Percentiles rank a stretch among this genome's conserved stretches.
Evolutionary conservation across 2,113 vertebrate genomes (phyloP).

Genomic region (Elachura formosa): DNA sequence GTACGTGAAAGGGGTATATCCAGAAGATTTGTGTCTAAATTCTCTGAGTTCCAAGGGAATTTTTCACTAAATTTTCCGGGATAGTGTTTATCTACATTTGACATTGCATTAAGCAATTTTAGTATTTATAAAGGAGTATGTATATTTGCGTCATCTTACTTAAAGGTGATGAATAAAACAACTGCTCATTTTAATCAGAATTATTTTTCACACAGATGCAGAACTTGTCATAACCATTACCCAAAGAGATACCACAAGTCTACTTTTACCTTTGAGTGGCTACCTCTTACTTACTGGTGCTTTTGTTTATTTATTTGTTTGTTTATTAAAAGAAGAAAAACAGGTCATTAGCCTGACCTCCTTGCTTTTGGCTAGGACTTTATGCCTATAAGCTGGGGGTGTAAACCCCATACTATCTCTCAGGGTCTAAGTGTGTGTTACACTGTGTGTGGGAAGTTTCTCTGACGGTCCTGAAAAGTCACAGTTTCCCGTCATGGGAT

Average conservation of each 20-base stretch:
- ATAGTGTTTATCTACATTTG: neutral
- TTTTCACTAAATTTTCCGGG: neutral
- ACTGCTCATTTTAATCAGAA: neutral
- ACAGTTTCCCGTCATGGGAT: neutral
- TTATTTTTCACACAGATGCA: neutral
- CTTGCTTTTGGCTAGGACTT: neutral
- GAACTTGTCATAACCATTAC: neutral
- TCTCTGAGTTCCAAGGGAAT: neutral
- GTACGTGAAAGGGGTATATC: neutral
- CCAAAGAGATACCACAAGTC: neutral
- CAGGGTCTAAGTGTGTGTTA: neutral
- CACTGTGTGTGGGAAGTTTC: neutral
- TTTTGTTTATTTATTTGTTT: neutral
- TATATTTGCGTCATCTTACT: neutral
- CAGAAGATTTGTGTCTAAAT: neutral
- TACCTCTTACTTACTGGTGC: neutral
- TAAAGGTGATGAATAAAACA: neutral
- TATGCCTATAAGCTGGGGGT: neutral
- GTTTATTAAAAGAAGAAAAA: accelerated
- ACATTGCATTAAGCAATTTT: neutral
- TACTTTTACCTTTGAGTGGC: neutral
- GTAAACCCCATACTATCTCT: neutral
- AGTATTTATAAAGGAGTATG: neutral
- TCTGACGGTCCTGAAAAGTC: neutral
- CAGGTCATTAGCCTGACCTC: neutral